phyloP scores from a whole-genome alignment of 30 jellyfish, hydroid and myxozoan genomes.

The Aurelia coerulea region DNA sequence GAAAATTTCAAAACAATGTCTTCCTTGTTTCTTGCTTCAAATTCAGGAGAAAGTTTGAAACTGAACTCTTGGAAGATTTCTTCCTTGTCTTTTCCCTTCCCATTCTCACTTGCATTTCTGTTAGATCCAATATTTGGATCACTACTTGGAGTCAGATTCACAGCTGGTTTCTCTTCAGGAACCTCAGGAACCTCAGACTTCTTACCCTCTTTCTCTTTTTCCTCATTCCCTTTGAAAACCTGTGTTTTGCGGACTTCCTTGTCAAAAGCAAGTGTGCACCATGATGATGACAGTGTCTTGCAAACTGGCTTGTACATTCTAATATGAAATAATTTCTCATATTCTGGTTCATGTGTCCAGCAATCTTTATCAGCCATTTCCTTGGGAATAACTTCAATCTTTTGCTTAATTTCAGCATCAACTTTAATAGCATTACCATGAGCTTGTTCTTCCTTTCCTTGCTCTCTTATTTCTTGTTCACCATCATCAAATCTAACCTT shows the following conservation, averaged over 20 bases:
- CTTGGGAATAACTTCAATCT: neutral
- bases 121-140: neutral
- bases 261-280: conserved; percentile 70
- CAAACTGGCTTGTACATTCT: conserved; percentile 60
- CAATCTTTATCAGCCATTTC: conserved; percentile 48
- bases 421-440: neutral
- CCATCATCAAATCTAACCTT: conserved; percentile 55
- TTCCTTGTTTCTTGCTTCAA: conserved; percentile 26
- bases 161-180: conserved; percentile 2
- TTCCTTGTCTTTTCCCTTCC: neutral
- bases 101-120: neutral
- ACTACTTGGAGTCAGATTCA: neutral
- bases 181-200: conserved; percentile 3
- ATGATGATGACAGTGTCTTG: conserved; percentile 38
- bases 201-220: conserved; percentile 6
- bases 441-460: neutral
- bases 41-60: conserved; percentile 33
- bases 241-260: conserved; percentile 46
- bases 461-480: neutral
- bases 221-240: conserved; percentile 10
- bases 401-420: neutral
- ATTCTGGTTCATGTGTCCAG: conserved; percentile 83
- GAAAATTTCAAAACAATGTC: conserved; percentile 68
- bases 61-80: conserved; percentile 50
- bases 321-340: conserved; percentile 51